These are phyloP conservation scores for Naja naja DNA, from an alignment of 2,113 vertebrate genomes.

Conservation along the genomic window DNA sequence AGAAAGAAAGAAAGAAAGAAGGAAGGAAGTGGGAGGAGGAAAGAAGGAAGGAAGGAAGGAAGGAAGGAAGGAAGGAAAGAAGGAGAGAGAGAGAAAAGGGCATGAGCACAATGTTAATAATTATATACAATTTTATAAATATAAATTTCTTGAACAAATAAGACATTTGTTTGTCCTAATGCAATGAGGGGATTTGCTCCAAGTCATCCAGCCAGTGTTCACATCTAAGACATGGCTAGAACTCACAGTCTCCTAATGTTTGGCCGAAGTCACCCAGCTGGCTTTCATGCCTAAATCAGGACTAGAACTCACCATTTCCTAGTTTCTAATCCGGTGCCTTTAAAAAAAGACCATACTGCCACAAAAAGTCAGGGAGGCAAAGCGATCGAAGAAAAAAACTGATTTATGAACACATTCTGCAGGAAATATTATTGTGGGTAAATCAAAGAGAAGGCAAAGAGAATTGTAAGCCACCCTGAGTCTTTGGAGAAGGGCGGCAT, in stretches of 20 bases:
- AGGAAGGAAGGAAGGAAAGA: too few species aligned
- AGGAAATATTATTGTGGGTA: constrained; percentile 9
- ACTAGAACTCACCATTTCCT: not conserved
- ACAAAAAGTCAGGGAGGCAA: not conserved
- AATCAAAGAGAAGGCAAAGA: constrained; percentile 33
- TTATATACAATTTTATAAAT: not conserved
- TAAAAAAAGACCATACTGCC: not conserved
- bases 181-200: not conserved
- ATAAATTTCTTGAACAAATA: not conserved
- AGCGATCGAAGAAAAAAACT: too few species aligned
- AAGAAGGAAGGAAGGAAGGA: too few species aligned
- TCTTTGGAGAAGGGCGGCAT: too few species aligned
- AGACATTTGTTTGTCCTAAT: not conserved
- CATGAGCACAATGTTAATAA: not conserved
- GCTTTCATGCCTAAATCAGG: not conserved
- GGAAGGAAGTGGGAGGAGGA: too few species aligned
- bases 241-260: not conserved
- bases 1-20: too few species aligned
- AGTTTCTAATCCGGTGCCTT: not conserved
- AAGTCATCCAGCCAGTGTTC: not conserved
- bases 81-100: not conserved
- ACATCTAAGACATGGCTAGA: not conserved
- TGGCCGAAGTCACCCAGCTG: not conserved
- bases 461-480: too few species aligned
- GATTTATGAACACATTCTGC: constrained; percentile 46